phyloP scores from a whole-genome alignment of 2,888 invertebrate genomes.

The Junonia oenone region DNA sequence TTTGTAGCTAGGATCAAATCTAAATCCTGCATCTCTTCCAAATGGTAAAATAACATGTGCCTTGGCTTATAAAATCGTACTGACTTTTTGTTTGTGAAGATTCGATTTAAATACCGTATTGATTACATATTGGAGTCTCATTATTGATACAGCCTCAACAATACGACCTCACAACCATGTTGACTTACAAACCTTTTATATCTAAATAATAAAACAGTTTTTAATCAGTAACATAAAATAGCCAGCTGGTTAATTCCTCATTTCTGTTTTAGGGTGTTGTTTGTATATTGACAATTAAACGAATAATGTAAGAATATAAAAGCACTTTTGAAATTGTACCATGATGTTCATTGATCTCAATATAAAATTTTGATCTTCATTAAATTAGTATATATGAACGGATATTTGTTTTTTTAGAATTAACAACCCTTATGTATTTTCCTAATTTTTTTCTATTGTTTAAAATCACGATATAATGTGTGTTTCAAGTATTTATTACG shows the following conservation, averaged over 20 bases:
- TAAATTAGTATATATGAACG: too few relatives aligned
- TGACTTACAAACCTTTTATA: background rate
- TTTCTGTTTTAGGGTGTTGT: background rate
- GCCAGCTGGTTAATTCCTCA: background rate
- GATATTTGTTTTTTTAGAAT: too few relatives aligned
- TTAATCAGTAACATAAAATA: background rate
- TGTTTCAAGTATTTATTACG: constrained; percentile 29
- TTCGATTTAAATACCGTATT: constrained; percentile 37
- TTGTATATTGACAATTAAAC: background rate
- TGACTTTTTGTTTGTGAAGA: constrained; percentile 61
- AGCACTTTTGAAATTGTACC: background rate
- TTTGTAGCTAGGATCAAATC: constrained; percentile 79
- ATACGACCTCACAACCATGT: background rate
- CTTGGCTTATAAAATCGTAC: constrained; percentile 71
- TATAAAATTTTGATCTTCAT: too few relatives aligned
- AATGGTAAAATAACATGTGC: constrained; percentile 70
- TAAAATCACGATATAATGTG: constrained; percentile 20
- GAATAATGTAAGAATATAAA: background rate
- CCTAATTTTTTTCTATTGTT: background rate
- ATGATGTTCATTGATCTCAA: background rate
- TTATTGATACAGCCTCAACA: constrained; percentile 39
- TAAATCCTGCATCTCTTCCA: constrained; percentile 73
- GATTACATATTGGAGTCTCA: constrained; percentile 40
- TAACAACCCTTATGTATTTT: too few relatives aligned
- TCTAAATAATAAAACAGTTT: background rate